These are phyloP conservation scores for Mantis religiosa DNA, from an alignment of 2,888 invertebrate species.

Conservation along the genomic window DNA sequence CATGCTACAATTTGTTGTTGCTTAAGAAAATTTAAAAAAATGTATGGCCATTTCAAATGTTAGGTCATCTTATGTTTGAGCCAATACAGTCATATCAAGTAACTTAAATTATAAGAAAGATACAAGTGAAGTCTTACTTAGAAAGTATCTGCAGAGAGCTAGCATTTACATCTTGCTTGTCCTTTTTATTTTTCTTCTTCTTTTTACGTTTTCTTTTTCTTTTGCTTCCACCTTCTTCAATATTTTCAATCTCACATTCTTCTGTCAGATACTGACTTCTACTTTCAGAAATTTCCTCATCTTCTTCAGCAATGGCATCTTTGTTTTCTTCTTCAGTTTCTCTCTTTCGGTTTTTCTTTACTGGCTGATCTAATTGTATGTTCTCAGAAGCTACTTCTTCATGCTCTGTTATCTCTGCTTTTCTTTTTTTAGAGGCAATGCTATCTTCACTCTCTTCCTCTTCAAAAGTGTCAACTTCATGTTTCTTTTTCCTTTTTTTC, in stretches of 20 bases:
- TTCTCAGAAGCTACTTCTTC: not conserved
- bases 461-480: conserved; percentile 16
- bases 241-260: conserved; percentile 28
- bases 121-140: conserved; percentile 48
- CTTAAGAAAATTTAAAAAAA: too few species aligned
- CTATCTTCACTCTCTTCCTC: conserved; percentile 25
- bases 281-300: not conserved
- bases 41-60: too few species aligned
- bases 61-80: too few species aligned
- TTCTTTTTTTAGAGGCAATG: conserved; percentile 26
- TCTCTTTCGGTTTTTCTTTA: not conserved
- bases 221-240: conserved; percentile 10
- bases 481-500: conserved; percentile 36
- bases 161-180: conserved; percentile 28
- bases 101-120: too few species aligned
- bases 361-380: not conserved
- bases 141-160: conserved; percentile 58
- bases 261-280: conserved; percentile 22
- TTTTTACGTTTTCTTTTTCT: conserved; percentile 31
- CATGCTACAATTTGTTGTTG: too few species aligned
- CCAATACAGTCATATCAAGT: too few species aligned
- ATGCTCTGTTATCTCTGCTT: not conserved
- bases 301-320: not conserved
- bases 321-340: conserved; percentile 28
- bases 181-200: conserved; percentile 26